These are phyloP conservation scores for Coptotermes formosanus DNA, from an alignment of 1,140 invertebrate species.

Conservation along the genomic window DNA sequence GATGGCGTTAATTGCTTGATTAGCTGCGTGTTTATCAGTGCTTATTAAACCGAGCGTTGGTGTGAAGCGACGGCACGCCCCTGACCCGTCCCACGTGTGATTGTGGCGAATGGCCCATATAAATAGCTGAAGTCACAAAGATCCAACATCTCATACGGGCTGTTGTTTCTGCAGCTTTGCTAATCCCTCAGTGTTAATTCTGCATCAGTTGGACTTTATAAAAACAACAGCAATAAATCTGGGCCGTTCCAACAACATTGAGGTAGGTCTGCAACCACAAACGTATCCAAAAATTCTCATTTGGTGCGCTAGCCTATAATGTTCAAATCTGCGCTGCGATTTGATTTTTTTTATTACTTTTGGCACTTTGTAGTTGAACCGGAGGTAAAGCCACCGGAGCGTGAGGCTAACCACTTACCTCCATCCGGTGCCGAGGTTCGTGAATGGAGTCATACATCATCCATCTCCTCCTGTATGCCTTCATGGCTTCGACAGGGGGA, in stretches of 20 bases:
- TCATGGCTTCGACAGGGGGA: too few relatives aligned
- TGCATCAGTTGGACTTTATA: neutral
- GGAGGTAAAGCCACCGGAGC: too few relatives aligned
- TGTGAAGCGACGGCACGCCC: neutral
- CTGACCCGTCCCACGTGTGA: neutral
- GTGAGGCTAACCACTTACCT: too few relatives aligned
- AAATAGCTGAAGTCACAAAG: neutral
- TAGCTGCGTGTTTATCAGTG: too few relatives aligned
- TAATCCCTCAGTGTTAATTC: neutral
- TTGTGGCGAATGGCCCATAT: neutral
- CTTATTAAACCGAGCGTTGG: too few relatives aligned
- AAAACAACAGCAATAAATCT: neutral
- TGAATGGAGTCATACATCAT: too few relatives aligned
- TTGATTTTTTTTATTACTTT: too few relatives aligned
- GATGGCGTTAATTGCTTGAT: too few relatives aligned
- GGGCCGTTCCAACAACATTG: neutral
- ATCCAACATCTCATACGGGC: neutral
- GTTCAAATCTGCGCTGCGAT: neutral
- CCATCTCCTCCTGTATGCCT: too few relatives aligned
- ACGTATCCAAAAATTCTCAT: neutral
- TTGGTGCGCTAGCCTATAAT: neutral
- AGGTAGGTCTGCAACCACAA: neutral
- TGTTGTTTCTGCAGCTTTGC: slow-evolving; percentile 8
- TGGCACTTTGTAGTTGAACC: too few relatives aligned
- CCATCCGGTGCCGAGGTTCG: too few relatives aligned